These are phyloP conservation scores for Tragelaphus scriptus DNA, from an alignment of 2,113 vertebrate genomes.

Conservation along the genomic window DNA sequence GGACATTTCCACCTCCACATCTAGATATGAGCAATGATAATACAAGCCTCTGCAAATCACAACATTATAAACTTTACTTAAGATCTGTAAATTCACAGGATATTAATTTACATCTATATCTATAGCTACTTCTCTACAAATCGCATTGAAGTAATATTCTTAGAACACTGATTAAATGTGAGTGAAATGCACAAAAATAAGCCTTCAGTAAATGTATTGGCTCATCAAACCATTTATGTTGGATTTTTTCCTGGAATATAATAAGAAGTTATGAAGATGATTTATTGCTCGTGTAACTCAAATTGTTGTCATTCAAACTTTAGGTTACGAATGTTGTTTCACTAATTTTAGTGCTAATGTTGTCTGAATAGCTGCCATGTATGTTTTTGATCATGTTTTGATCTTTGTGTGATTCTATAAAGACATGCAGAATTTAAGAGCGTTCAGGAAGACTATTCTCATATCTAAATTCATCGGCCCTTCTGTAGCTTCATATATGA, in stretches of 20 bases:
- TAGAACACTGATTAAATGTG: constrained; percentile 9
- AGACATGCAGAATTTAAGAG: background rate
- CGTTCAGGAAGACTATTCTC: background rate
- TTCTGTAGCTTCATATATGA: background rate
- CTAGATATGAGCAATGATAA: background rate
- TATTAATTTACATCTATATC: background rate
- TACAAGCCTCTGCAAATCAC: background rate
- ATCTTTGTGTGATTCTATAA: background rate
- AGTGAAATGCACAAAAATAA: background rate
- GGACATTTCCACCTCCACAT: background rate
- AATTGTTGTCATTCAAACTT: background rate
- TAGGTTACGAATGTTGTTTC: background rate
- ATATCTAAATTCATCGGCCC: background rate
- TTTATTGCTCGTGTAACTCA: background rate
- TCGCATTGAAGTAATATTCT: background rate
- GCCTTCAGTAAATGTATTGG: background rate
- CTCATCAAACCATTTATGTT: background rate
- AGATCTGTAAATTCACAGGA: background rate
- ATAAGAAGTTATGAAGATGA: background rate
- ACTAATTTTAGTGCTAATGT: background rate
- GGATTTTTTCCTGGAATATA: background rate
- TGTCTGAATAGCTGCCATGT: background rate
- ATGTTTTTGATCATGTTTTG: background rate
- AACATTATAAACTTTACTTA: background rate
- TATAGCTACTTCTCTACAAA: background rate